These are phyloP conservation scores for Ploceus nigricollis DNA, from an alignment of 2,113 vertebrate genomes.

Conservation along the genomic window DNA sequence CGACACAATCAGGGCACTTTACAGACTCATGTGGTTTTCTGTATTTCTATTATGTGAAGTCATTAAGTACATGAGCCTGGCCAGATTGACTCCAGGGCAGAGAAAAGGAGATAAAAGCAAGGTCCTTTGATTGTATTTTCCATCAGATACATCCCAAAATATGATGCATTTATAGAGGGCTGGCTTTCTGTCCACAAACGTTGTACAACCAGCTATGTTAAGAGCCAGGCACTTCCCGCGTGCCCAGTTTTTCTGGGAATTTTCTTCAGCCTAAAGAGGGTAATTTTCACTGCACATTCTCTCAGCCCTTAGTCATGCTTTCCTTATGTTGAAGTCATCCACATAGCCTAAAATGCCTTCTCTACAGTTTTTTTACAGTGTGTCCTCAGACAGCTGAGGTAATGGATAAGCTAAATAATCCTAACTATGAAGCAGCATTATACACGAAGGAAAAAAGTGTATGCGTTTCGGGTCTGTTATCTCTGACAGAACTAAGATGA, in stretches of 20 bases:
- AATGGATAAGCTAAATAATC: conserved; percentile 60
- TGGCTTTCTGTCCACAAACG: conserved; percentile 49
- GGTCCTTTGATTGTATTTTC: not conserved
- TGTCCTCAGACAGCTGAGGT: conserved; percentile 53
- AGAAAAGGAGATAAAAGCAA: not conserved
- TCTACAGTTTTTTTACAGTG: conserved; percentile 44
- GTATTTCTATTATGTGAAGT: not conserved
- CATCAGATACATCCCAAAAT: not conserved
- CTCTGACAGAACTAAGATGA: not conserved
- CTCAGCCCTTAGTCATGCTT: conserved; percentile 73
- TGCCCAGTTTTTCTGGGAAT: conserved; percentile 76
- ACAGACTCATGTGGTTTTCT: not conserved
- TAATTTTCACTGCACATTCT: conserved; percentile 57
- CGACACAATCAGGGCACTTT: not conserved
- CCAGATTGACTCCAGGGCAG: not conserved
- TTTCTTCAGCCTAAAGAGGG: conserved; percentile 62
- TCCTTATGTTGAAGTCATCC: conserved; percentile 65
- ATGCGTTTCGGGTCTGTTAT: not conserved
- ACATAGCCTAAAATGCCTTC: conserved; percentile 48
- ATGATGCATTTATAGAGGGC: conserved; percentile 7
- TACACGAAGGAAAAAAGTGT: conserved; percentile 10
- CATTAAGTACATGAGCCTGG: not conserved
- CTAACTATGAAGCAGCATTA: conserved; percentile 48
- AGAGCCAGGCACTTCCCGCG: conserved; percentile 70
- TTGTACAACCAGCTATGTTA: conserved; percentile 16